These are phyloP conservation scores for Rhipidura dahli DNA, from an alignment of 2,113 vertebrate genomes.

Conservation along the genomic window DNA sequence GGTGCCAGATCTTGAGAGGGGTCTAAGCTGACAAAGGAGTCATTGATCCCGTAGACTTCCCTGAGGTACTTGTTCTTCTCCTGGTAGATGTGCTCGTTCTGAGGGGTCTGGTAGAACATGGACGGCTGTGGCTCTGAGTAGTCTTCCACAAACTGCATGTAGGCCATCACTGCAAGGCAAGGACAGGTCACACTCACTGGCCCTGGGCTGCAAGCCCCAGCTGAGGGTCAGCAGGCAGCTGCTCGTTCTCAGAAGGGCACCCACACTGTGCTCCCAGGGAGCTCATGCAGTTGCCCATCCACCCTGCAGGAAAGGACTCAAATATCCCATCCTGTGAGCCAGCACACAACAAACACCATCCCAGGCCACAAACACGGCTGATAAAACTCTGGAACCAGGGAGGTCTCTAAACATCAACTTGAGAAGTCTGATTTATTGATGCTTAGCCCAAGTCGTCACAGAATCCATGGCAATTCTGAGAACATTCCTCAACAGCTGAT, in stretches of 20 bases:
- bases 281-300: background rate
- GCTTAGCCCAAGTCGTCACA: background rate
- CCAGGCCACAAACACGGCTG: background rate
- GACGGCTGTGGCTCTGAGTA: conserved; percentile 97
- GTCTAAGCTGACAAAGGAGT: conserved; percentile 84
- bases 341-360: background rate
- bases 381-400: background rate
- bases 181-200: background rate
- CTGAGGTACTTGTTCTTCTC: conserved; percentile 93
- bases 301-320: background rate
- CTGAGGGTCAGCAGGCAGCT: background rate
- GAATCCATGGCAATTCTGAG: background rate
- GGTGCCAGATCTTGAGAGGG: conserved; percentile 81
- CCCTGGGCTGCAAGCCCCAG: background rate
- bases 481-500: background rate
- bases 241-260: too few species aligned
- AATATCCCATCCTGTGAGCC: background rate
- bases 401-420: background rate
- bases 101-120: conserved; percentile 95
- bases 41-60: conserved; percentile 92
- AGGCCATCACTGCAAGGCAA: conserved; percentile 87
- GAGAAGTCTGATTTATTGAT: background rate
- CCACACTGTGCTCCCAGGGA: accelerated
- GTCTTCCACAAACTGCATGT: conserved; percentile 98
- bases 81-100: conserved; percentile 96